Evolutionary conservation across 2,888 invertebrate species (phyloP).

Genomic region (Pocota personata): DNA sequence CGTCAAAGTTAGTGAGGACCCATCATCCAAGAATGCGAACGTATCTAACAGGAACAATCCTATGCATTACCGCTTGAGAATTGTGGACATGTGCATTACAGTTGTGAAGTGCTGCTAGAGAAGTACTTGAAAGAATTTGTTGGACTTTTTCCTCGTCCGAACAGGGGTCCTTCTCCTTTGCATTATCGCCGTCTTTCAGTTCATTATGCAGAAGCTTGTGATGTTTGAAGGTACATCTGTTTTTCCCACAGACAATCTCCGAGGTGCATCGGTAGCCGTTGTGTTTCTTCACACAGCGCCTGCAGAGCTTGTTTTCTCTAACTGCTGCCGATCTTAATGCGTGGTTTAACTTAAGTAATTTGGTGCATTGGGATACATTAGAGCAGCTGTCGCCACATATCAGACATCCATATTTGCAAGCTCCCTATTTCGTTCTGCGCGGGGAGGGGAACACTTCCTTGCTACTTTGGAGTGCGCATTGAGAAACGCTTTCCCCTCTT

Average conservation of each 20-base stretch:
- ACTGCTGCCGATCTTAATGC: background rate
- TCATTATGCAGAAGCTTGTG: conserved; percentile 11
- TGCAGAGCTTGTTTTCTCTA: conserved; percentile 4
- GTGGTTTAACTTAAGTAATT: background rate
- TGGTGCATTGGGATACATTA: background rate
- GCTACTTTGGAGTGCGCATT: background rate
- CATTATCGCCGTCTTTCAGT: background rate
- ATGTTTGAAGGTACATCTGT: conserved; percentile 16
- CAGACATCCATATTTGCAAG: background rate
- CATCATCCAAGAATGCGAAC: too few relatives aligned
- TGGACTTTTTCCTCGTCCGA: background rate
- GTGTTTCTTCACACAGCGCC: conserved; percentile 11
- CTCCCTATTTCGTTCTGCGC: background rate
- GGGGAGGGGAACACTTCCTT: background rate
- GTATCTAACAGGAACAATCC: too few relatives aligned
- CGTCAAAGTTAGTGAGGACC: too few relatives aligned
- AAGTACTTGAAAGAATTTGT: background rate
- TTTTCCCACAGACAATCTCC: background rate
- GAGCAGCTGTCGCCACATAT: background rate
- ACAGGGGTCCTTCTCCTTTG: background rate
- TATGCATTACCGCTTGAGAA: too few relatives aligned
- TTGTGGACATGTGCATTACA: too few relatives aligned
- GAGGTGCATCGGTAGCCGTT: background rate
- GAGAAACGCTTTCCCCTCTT: background rate
- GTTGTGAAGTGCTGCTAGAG: too few relatives aligned